Evolutionary conservation across 2,888 invertebrate species (phyloP).

Genomic region (Nineta flava): DNA sequence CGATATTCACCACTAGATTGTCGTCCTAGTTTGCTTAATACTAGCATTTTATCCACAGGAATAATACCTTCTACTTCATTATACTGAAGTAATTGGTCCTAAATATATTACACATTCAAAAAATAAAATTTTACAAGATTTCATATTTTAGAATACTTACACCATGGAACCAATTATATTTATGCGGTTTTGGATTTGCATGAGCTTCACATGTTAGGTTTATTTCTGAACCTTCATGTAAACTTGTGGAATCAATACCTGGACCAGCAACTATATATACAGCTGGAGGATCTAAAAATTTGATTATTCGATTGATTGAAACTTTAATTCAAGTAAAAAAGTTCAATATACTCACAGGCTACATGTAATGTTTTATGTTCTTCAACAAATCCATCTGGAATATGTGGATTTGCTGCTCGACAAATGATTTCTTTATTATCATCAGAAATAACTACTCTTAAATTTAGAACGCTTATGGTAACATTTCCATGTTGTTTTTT

Average conservation of each 20-base stretch:
- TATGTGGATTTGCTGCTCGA: slow-evolving; percentile 74
- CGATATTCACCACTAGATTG: slow-evolving; percentile 63
- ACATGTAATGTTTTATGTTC: slow-evolving; percentile 63
- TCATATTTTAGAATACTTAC: slow-evolving; percentile 36
- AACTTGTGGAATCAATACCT: slow-evolving; percentile 33
- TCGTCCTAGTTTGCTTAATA: slow-evolving; percentile 48
- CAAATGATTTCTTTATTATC: slow-evolving; percentile 71
- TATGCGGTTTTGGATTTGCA: slow-evolving; percentile 57
- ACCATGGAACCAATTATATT: slow-evolving; percentile 66
- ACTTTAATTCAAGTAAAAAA: not conserved
- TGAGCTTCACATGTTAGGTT: slow-evolving; percentile 62
- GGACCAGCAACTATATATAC: slow-evolving; percentile 45
- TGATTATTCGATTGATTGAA: not conserved
- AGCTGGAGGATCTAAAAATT: slow-evolving; percentile 56
- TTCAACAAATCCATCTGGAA: slow-evolving; percentile 65
- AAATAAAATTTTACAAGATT: slow-evolving; percentile 4
- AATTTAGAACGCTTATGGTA: slow-evolving; percentile 57
- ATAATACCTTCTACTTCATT: slow-evolving; percentile 50
- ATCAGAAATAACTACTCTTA: slow-evolving; percentile 61
- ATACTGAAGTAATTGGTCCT: slow-evolving; percentile 48
- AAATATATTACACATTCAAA: slow-evolving; percentile 15
- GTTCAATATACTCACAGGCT: slow-evolving; percentile 52
- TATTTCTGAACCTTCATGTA: slow-evolving; percentile 57
- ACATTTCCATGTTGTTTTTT: slow-evolving; percentile 3
- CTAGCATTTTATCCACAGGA: slow-evolving; percentile 47